Evolutionary conservation across 2,888 invertebrate genomes (phyloP).

Genomic region (Chrysolina haemoptera): DNA sequence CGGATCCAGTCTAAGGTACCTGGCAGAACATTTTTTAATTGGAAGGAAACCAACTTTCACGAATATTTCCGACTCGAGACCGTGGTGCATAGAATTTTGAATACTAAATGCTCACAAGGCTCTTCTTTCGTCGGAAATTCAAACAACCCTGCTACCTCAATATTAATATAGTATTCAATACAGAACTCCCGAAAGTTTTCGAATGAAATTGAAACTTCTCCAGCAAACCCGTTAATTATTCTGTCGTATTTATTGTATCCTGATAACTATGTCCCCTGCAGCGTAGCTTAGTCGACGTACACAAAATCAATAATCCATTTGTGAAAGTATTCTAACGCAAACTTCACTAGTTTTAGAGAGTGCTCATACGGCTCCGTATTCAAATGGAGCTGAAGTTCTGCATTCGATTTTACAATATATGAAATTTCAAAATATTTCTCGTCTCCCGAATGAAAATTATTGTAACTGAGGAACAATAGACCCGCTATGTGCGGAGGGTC

Average conservation of each 20-base stretch:
- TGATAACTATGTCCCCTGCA: slow-evolving; percentile 12
- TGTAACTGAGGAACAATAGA: too few species aligned
- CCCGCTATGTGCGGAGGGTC: too few species aligned
- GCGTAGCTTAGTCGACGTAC: background rate
- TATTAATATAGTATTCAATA: slow-evolving; percentile 14
- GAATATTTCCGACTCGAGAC: too few species aligned
- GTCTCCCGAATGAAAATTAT: too few species aligned
- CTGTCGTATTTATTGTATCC: slow-evolving; percentile 2
- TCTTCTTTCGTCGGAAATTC: background rate
- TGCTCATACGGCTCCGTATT: background rate
- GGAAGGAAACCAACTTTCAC: too few species aligned
- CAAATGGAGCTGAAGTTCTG: background rate
- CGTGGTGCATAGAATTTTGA: too few species aligned
- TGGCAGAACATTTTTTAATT: too few species aligned
- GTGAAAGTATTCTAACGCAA: background rate
- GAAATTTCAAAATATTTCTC: too few species aligned
- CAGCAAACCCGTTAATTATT: slow-evolving; percentile 8
- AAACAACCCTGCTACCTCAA: background rate
- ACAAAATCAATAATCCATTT: background rate
- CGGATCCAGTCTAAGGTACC: too few species aligned
- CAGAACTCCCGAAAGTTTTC: background rate
- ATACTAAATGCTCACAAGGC: too few species aligned
- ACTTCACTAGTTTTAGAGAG: background rate
- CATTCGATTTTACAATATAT: too few species aligned
- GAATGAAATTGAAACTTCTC: slow-evolving; percentile 14